A percentile compares a stretch with the other conserved stretches of the same genome.
Conservation (phyloP, 2,797 vertebrate species). For the Sebastes goodei region DNA sequence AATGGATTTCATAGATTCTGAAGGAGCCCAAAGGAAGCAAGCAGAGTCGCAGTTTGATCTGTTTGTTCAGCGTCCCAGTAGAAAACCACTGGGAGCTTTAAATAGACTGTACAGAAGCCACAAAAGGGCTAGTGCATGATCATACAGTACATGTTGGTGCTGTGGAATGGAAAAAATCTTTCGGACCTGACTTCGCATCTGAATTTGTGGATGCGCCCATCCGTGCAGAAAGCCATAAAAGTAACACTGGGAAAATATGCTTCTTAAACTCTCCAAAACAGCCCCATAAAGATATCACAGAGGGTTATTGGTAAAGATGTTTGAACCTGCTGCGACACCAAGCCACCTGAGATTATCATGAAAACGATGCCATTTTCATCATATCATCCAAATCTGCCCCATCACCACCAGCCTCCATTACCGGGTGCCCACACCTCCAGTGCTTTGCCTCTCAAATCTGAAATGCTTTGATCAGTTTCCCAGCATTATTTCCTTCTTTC, state of each 20-base stretch:
- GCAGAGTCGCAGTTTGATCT: neutral
- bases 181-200: neutral
- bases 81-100: conserved; percentile 1
- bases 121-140: neutral
- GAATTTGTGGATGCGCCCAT: neutral
- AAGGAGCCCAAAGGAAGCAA: neutral
- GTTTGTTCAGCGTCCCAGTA: conserved; percentile 1
- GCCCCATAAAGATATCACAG: conserved; percentile 2
- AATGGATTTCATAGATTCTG: neutral
- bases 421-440: conserved; percentile 16
- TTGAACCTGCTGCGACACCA: neutral
- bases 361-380: conserved; percentile 39
- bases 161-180: conserved; percentile 8
- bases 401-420: conserved; percentile 9
- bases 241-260: neutral
- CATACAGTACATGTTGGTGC: neutral
- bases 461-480: conserved; percentile 58
- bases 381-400: conserved; percentile 29
- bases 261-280: conserved; percentile 14
- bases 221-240: neutral
- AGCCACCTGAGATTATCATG: conserved; percentile 16
- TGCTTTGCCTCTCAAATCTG: conserved; percentile 39
- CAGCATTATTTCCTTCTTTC: conserved; percentile 11
- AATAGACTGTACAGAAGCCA: neutral
- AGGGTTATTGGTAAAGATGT: conserved; percentile 24